phyloP scores from a whole-genome alignment of 2,113 vertebrate genomes.

The Shinisaurus crocodilurus region DNA sequence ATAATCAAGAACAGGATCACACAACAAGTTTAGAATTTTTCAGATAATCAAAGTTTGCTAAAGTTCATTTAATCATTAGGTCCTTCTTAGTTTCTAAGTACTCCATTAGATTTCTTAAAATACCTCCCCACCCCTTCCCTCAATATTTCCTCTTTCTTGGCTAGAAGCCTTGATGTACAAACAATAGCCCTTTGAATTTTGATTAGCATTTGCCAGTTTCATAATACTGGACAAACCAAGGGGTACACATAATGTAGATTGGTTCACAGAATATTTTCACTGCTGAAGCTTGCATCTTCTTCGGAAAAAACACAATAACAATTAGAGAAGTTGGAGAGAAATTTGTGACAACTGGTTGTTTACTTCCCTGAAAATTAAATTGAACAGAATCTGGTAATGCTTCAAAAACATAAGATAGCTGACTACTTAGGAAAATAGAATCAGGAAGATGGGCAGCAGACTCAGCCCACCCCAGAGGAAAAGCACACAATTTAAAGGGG shows the following conservation, averaged over 20 bases:
- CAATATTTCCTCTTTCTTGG: neutral
- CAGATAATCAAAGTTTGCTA: neutral
- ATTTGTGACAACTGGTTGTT: neutral
- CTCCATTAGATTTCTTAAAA: neutral
- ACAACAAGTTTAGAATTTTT: neutral
- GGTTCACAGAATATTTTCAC: neutral
- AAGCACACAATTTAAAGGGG: neutral
- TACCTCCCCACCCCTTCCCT: neutral
- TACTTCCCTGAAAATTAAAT: neutral
- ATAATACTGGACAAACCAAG: neutral
- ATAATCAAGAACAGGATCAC: neutral
- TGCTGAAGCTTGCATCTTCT: neutral
- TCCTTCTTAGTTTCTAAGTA: neutral
- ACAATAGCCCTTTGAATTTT: constrained; percentile 8
- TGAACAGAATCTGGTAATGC: neutral
- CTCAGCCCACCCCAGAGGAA: neutral
- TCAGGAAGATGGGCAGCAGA: neutral
- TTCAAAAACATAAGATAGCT: neutral
- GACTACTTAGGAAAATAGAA: neutral
- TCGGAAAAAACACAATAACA: neutral
- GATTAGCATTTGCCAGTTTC: neutral
- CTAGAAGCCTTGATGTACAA: neutral
- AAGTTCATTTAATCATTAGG: neutral
- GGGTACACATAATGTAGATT: neutral
- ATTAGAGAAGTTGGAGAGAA: neutral